These are phyloP conservation scores for Chrysogorgia sp. DNA, from an alignment of 92 coral and sea anemone genomes.

Conservation along the genomic window DNA sequence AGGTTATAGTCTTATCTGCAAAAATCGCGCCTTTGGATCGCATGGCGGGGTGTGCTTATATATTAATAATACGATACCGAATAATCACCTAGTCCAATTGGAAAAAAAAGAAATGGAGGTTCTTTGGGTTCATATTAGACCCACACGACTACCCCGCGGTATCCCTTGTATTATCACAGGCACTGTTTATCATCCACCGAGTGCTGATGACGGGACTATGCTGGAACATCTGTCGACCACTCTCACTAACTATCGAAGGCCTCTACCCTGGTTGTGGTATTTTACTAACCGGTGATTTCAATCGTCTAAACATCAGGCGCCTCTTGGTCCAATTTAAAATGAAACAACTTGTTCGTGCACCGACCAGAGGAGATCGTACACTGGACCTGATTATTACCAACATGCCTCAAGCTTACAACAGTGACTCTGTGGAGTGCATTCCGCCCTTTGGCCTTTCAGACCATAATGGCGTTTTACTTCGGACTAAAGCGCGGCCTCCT, in stretches of 20 bases:
- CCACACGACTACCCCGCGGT: constrained; percentile 52
- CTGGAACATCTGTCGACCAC: constrained; percentile 34
- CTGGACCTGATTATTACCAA: constrained; percentile 64
- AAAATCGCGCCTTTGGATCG: constrained; percentile 49
- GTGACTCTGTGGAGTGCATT: constrained; percentile 19
- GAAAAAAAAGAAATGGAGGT: constrained; percentile 44
- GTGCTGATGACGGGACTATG: constrained; percentile 52
- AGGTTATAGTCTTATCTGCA: constrained; percentile 47
- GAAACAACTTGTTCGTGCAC: constrained; percentile 58
- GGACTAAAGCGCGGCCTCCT: too few species aligned
- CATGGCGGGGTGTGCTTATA: constrained; percentile 61
- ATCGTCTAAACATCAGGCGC: constrained; percentile 58
- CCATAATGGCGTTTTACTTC: constrained; percentile 30
- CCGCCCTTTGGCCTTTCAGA: constrained; percentile 59
- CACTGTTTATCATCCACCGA: constrained; percentile 57
- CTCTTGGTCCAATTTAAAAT: constrained; percentile 47
- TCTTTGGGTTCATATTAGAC: constrained; percentile 50
- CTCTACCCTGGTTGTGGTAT: constrained; percentile 64
- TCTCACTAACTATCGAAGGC: constrained; percentile 51
- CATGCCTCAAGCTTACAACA: constrained; percentile 30
- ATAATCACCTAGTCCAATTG: constrained; percentile 37
- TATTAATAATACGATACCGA: constrained; percentile 41
- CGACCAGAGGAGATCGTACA: constrained; percentile 56
- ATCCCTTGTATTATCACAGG: constrained; percentile 40
- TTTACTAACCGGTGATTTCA: constrained; percentile 63